phyloP scores from a whole-genome alignment of 2,888 invertebrate genomes.

The Zaprionus bogoriensis region DNA sequence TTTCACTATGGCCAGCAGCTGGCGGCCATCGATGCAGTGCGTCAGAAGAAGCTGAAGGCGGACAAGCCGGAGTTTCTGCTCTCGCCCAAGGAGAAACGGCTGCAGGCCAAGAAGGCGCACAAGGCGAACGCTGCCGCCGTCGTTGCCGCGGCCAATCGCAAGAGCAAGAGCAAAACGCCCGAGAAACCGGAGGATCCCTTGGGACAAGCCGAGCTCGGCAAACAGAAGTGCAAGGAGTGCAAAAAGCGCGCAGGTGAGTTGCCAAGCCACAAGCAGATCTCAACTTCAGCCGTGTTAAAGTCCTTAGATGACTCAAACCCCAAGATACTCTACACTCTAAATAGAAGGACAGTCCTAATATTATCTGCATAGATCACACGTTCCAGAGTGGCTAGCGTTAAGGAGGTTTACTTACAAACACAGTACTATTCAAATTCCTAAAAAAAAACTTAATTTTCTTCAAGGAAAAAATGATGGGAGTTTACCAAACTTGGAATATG shows the following conservation, averaged over 20 bases:
- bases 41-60: slow-evolving; percentile 72
- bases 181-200: slow-evolving; percentile 30
- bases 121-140: slow-evolving; percentile 30
- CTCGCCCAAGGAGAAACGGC: slow-evolving; percentile 79
- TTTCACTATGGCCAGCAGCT: slow-evolving; percentile 81
- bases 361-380: no score
- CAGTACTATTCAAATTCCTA: no score
- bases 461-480: no score
- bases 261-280: no score
- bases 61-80: slow-evolving; percentile 73
- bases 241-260: slow-evolving; percentile 67
- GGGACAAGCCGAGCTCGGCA: slow-evolving; percentile 25
- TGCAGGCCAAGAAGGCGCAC: slow-evolving; percentile 67
- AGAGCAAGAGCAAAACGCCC: slow-evolving; percentile 54
- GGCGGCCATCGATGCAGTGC: slow-evolving; percentile 65
- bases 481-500: no score
- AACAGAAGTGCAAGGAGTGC: slow-evolving; percentile 75
- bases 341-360: no score
- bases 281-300: no score
- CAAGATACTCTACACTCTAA: no score
- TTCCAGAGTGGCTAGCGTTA: no score
- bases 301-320: no score
- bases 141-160: slow-evolving; percentile 21
- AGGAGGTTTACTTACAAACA: no score
- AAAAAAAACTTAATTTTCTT: no score